Evolutionary conservation across 2,113 vertebrate species (phyloP), one percentile per base, ranked within the genome.

Genomic region (Hippolais icterina): DNA sequence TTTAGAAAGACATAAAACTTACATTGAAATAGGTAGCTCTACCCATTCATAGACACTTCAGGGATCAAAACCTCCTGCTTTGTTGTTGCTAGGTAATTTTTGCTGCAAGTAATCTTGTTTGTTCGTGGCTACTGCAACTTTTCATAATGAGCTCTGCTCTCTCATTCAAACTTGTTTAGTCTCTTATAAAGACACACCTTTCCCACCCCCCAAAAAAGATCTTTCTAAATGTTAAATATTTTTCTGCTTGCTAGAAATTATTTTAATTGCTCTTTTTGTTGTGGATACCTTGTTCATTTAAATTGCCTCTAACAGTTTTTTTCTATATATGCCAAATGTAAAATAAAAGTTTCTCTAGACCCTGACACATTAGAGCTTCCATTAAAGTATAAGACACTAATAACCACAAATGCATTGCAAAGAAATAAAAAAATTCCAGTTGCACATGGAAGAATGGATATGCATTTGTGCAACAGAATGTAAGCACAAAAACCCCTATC

Each of bases 161-260:
- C 12, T 61, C 18, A 68, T 27, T 83, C 57, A 25, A 23, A 29
- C 4, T 64, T 39, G 10, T 86, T 76, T 25, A 10, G 5, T 60
- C 10, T 35, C 5, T 46, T 68, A 18, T 61, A 17, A 23, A 87
- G 24, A 49, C 18, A 56, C 3, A 7, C 0, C 6, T 39, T 54
- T 25, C 8, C 4, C 2, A 9, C 1, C 5, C 7, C 11, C 0
- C 1, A 21, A 15, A 4, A 44, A 27, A n/a, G 0, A 19, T 61
- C 8, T 46, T 77, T 74, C 13, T 61, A 20, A 52, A 6, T 47
- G 8, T 47, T 61, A 27, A 4, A 28, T 61, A 2, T 72, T 79
- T 68, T 84, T 33, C 17, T 68, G 5, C 3, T 46, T 49, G 20
- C 7, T 50, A 46, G 31, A 75, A 74, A 7, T n/a, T 1, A 5